Conservation (phyloP, 2,113 vertebrate species). For the Ceyx margarethae region DNA sequence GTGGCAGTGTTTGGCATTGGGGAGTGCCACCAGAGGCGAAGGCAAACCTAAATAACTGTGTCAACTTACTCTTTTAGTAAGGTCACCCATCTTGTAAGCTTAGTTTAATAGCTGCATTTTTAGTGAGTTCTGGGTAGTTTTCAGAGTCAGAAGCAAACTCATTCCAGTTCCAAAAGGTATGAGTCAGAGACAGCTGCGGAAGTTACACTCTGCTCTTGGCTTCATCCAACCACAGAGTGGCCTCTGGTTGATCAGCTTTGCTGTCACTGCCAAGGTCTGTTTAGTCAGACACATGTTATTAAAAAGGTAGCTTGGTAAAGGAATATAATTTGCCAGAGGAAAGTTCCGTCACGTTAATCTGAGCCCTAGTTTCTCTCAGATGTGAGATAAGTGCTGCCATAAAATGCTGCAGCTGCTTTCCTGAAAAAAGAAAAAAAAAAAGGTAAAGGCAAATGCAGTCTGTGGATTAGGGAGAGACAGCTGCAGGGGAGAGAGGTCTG, state of each 20-base stretch:
- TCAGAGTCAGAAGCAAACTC: constrained; percentile 34
- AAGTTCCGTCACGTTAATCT: background rate
- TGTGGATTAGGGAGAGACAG: constrained; percentile 6
- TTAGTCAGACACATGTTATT: constrained; percentile 42
- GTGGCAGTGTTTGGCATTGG: background rate
- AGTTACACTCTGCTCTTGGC: constrained; percentile 30
- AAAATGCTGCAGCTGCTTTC: background rate
- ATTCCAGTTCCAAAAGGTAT: constrained; percentile 48
- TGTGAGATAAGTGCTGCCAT: background rate
- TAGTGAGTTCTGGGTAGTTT: background rate
- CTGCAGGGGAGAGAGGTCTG: background rate
- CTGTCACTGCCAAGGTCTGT: constrained; percentile 25
- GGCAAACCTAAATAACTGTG: background rate
- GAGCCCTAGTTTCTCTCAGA: background rate
- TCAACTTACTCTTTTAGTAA: background rate
- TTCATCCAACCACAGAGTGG: background rate
- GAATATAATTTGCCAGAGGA: constrained; percentile 23
- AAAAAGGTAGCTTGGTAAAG: background rate
- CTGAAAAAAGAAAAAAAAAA: background rate
- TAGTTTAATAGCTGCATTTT: background rate
- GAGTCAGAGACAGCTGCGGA: constrained; percentile 57
- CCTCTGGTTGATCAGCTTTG: constrained; percentile 46
- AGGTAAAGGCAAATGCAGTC: constrained; percentile 3
- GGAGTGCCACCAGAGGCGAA: background rate
- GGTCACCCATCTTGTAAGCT: background rate